Base-by-base conservation (phyloP, 1,140 invertebrate species). In the Cryptotermes secundus region DNA sequence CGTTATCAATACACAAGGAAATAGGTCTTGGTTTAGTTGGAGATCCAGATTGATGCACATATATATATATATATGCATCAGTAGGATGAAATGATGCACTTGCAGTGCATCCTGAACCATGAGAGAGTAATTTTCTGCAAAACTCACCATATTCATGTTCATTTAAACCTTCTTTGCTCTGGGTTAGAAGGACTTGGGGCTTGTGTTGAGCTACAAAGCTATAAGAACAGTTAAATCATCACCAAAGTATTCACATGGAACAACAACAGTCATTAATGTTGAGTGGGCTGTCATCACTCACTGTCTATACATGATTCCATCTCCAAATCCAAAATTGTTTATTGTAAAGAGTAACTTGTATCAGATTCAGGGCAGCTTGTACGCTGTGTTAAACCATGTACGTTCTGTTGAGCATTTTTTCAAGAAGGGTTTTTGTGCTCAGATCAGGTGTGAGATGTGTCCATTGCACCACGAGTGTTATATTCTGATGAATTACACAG, bases 51-150 rank as follows among this genome's bases (percentile, higher is more conserved):
- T 49, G 19, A 49, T 49, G 45, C 19, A 22, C 22, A 1, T 49
- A 22, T 38, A 4, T 38, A 85, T 79, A 53, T 59, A 42, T n/a
- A 34, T 83, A n/a, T n/a, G n/a, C n/a, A n/a, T n/a, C n/a, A n/a
- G n/a, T 45, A 59, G 85, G 45, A 65, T 83, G 49, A 84, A 45
- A 45, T 88, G 87, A 80, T 80, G 86, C 22, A 84, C 81, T 80
- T 87, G 86, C n/a, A 86, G 85, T 79, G 84, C 86, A 86, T 88
- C 85, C 82, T 88, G 87, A 45, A 87, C 80, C 0, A 88, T 59
- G 81, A 87, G 87, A n/a, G 84, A 84, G 80, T 86, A 88, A 83
- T 88, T 87, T 85, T 88, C 86, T 35, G 85, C 85, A 86, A 87
- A 88, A 83, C 86, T 31, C 0, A 26, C 24, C 35, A n/a, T 81